Base-by-base conservation (phyloP, 2,888 invertebrate species). In the Epistrophe grossulariae region DNA sequence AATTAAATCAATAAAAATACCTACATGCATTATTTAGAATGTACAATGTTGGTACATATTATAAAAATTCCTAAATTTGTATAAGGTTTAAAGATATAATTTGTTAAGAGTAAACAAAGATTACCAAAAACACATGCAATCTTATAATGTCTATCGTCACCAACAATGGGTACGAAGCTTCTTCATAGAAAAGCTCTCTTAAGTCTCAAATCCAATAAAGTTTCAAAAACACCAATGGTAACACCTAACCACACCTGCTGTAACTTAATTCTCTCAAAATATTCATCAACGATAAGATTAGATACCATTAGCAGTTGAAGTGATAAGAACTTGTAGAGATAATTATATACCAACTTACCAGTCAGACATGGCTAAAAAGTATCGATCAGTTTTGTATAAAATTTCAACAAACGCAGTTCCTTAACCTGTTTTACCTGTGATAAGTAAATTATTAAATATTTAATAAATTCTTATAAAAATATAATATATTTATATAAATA, bases 351-450 rank as follows among this genome's bases (percentile, higher is more conserved):
- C 0, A 10, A 48, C 48, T 10, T n/a, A 13, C 10, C 31, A 35
- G 43, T 24, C 55, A 15, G 17, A 62, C 66, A 52, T 59, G 72
- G 28, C 68, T 68, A 62, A 40, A 52, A 6, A 0, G 24, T 50
- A 71, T 81, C 77, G 64, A 71, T 84, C 80, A 84, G 80, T 84
- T 84, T 68, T 31, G 48, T 17, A 62, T 62, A 15, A 38, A 38
- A 52, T 66, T 62, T 31, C 60, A 66, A 45, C 24, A 11, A 62
- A 66, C n/a, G 45, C 13, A 19, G 43, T 64, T 11, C n/a, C 55
- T 19, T 38, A 38, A 45, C 48, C n/a, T 31, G n/a, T 43, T 50
- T 38, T 62, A 8, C 24, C 70, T 76, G 76, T 74, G 79, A 79
- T 78, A 60, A 43, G 2, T 35, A 17, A 6, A 15, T 50, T 68